Evolutionary conservation across 2,113 vertebrate genomes (phyloP).

Genomic region (Typhlomys cinereus): DNA sequence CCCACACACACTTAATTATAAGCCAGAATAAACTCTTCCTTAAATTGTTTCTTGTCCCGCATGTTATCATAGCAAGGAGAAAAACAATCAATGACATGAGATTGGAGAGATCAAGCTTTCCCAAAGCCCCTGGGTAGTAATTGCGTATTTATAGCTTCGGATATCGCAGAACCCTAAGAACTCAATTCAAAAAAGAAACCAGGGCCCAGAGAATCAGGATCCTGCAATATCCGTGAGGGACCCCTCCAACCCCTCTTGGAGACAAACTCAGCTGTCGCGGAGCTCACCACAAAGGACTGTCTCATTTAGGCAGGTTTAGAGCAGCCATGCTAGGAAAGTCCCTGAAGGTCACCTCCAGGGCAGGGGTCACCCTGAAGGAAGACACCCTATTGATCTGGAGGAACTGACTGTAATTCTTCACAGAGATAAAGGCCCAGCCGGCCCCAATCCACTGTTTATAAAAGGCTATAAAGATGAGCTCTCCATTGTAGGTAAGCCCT

Average conservation of each 20-base stretch:
- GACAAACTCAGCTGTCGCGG: neutral
- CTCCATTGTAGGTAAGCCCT: too few relatives aligned
- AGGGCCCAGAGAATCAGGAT: neutral
- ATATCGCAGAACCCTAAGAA: neutral
- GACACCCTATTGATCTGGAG: too few relatives aligned
- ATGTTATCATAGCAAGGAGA: neutral
- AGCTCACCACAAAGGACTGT: neutral
- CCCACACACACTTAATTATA: neutral
- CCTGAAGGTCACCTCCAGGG: too few relatives aligned
- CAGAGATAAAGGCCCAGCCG: too few relatives aligned
- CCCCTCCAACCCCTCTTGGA: neutral
- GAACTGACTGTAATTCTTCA: too few relatives aligned
- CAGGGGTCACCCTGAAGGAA: too few relatives aligned
- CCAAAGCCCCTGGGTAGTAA: neutral
- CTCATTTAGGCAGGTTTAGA: too few relatives aligned
- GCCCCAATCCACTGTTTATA: too few relatives aligned
- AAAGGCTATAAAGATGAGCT: too few relatives aligned
- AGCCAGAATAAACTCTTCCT: neutral
- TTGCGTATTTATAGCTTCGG: neutral
- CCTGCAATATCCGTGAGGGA: neutral
- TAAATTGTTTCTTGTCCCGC: neutral
- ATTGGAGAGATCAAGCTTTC: neutral
- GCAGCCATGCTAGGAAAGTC: too few relatives aligned
- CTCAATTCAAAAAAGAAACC: neutral
- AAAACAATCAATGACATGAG: neutral